These are phyloP conservation scores for Lepilemur ruficaudatus DNA, from an alignment of 2,797 vertebrate genomes.

Conservation along the genomic window DNA sequence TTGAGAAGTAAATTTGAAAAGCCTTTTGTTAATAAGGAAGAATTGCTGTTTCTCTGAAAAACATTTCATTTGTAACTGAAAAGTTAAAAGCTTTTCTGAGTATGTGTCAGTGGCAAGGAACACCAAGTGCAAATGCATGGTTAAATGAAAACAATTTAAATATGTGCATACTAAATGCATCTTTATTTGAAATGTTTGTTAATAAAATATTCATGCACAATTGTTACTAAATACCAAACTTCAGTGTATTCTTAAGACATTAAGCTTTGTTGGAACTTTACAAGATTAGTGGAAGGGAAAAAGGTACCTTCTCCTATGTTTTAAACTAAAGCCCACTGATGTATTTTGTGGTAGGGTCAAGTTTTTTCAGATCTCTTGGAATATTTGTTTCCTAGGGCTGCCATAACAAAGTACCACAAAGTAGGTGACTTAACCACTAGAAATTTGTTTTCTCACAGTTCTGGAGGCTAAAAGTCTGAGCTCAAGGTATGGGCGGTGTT, in stretches of 20 bases:
- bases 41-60: slow-evolving; percentile 50
- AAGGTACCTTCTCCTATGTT: background rate
- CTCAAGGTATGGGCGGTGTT: background rate
- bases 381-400: background rate
- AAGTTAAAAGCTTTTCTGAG: slow-evolving; percentile 43
- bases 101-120: slow-evolving; percentile 37
- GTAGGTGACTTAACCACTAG: background rate
- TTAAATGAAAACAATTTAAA: slow-evolving; percentile 65
- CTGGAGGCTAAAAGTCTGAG: background rate
- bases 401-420: background rate
- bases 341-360: background rate
- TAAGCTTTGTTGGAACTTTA: slow-evolving; percentile 9
- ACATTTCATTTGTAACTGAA: slow-evolving; percentile 56
- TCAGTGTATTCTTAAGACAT: background rate
- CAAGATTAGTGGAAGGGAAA: background rate
- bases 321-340: background rate
- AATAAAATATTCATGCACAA: slow-evolving; percentile 44
- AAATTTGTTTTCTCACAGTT: background rate
- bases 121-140: slow-evolving; percentile 31
- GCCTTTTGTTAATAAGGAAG: slow-evolving; percentile 32
- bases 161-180: slow-evolving; percentile 54
- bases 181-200: slow-evolving; percentile 57
- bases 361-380: background rate
- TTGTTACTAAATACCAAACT: slow-evolving; percentile 43
- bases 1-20: slow-evolving; percentile 49